These are phyloP conservation scores for Dermolepida albohirtum DNA, from an alignment of 2,888 invertebrate species.

Conservation along the genomic window DNA sequence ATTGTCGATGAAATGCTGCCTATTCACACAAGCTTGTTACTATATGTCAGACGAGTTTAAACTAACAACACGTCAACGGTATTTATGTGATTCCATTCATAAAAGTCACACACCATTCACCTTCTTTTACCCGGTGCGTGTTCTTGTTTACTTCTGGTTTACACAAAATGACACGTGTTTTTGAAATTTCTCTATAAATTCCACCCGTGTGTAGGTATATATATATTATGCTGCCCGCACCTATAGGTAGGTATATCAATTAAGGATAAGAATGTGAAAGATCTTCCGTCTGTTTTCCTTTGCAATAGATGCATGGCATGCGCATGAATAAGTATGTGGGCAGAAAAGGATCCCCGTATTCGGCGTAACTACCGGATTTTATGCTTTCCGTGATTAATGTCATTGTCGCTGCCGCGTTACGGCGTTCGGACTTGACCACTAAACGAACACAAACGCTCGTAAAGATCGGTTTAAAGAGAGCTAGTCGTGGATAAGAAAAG, in stretches of 20 bases:
- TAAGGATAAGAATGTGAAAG: conserved; percentile 34
- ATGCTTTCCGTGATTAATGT: conserved; percentile 43
- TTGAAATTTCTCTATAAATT: conserved; percentile 23
- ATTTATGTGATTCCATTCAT: conserved; percentile 29
- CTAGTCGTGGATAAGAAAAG: conserved; percentile 9
- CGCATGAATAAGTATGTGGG: conserved; percentile 25
- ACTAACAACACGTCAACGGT: too few relatives aligned
- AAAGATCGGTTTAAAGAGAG: conserved; percentile 34
- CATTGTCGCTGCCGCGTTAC: conserved; percentile 31
- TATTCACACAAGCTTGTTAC: too few relatives aligned
- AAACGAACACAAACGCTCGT: conserved; percentile 33
- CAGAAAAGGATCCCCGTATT: conserved; percentile 24
- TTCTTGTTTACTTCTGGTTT: conserved; percentile 19
- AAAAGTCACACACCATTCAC: conserved; percentile 7
- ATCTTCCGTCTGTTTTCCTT: conserved; percentile 9
- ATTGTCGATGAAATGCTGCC: too few relatives aligned
- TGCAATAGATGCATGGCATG: not conserved
- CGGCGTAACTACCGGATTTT: conserved; percentile 44
- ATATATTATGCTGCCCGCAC: not conserved
- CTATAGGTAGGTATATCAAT: conserved; percentile 27
- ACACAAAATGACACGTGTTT: conserved; percentile 18
- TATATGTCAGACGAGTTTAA: too few relatives aligned
- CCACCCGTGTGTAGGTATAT: not conserved
- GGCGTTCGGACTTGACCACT: conserved; percentile 27
- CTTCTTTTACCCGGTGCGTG: not conserved